Conservation (phyloP, 2,888 invertebrate species). For the Meta bourneti region DNA sequence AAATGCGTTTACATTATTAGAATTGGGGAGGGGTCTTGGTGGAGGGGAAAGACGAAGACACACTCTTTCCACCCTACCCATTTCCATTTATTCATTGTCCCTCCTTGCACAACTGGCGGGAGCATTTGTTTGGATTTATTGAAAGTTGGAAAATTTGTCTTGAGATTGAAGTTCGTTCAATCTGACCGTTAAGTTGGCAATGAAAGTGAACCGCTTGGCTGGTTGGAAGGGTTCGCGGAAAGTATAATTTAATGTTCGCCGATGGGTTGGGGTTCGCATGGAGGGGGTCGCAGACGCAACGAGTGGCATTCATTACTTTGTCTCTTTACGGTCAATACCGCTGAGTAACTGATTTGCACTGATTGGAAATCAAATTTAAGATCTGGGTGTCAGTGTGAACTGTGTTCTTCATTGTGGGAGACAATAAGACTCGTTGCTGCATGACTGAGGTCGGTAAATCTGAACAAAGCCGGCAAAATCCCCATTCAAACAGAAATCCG, state of each 20-base stretch:
- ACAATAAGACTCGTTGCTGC: neutral
- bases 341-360: constrained; percentile 21
- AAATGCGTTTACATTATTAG: constrained; percentile 76
- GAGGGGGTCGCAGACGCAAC: neutral
- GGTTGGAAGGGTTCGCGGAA: constrained; percentile 4
- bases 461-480: neutral
- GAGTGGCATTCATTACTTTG: constrained; percentile 2
- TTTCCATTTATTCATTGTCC: constrained; percentile 42
- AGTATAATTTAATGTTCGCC: constrained; percentile 45
- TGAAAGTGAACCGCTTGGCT: constrained; percentile 63
- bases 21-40: constrained; percentile 35
- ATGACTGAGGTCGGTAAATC: neutral
- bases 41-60: neutral
- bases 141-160: constrained; percentile 70
- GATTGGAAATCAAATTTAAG: constrained; percentile 1
- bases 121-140: constrained; percentile 67
- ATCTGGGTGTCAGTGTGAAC: constrained; percentile 7
- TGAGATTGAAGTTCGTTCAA: constrained; percentile 54
- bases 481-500: neutral
- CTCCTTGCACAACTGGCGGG: neutral
- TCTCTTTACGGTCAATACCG: neutral
- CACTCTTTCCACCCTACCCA: neutral
- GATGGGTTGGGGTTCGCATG: neutral
- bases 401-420: neutral
- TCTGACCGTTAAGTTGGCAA: constrained; percentile 57